Evolutionary conservation across 2,113 vertebrate species (phyloP).

Genomic region (Xerus inauris): DNA sequence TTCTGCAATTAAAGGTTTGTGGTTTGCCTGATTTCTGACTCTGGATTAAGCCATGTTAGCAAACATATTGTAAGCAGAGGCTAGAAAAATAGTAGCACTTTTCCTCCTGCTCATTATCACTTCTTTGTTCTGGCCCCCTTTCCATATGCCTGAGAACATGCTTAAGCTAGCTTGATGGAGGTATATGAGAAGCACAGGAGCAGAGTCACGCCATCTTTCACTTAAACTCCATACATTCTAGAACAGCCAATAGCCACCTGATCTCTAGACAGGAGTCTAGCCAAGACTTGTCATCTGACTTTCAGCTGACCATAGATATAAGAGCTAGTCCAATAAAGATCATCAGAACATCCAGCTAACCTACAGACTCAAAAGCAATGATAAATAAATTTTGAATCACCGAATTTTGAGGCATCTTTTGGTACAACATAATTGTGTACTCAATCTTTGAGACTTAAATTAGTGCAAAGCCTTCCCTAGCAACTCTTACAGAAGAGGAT

Average conservation of each 20-base stretch:
- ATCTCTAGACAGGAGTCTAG: neutral
- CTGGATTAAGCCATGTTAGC: neutral
- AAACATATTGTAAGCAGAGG: neutral
- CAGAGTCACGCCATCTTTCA: neutral
- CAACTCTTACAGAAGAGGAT: neutral
- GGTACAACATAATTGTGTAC: neutral
- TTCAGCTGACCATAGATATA: neutral
- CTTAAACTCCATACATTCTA: neutral
- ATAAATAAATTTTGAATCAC: slow-evolving; percentile 16
- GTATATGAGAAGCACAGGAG: neutral
- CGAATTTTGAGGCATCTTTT: slow-evolving; percentile 6
- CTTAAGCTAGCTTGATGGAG: neutral
- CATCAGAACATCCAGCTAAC: slow-evolving; percentile 24
- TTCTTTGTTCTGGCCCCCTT: neutral
- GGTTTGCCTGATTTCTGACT: neutral
- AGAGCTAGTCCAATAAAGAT: neutral
- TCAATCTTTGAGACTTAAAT: neutral
- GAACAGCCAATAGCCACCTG: neutral
- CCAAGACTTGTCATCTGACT: neutral
- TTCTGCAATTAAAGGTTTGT: neutral
- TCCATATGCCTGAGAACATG: neutral
- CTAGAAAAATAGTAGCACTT: slow-evolving; percentile 9
- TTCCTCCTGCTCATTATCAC: neutral
- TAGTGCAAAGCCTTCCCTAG: neutral
- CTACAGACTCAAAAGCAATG: neutral